phyloP scores from a whole-genome alignment of 2,888 invertebrate genomes.

The Conomelus anceps region DNA sequence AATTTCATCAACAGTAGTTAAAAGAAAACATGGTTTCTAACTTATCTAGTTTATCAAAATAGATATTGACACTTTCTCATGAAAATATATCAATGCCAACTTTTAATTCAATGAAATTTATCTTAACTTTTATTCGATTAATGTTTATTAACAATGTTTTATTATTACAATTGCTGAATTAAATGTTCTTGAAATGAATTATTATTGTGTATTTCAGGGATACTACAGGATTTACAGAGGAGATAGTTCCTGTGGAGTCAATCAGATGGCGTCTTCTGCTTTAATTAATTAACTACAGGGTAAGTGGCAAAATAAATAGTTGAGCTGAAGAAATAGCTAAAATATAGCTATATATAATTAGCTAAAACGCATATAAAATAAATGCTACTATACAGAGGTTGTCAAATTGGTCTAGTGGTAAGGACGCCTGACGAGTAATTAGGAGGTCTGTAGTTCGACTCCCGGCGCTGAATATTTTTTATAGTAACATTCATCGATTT shows the following conservation, averaged over 20 bases:
- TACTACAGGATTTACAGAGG: slow-evolving; percentile 92
- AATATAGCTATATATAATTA: not conserved
- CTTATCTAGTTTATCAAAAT: too few relatives aligned
- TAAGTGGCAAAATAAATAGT: not conserved
- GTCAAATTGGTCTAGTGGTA: too few relatives aligned
- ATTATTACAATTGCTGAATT: not conserved
- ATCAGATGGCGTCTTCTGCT: slow-evolving; percentile 84
- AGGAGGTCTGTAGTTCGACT: too few relatives aligned
- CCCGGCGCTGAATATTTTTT: too few relatives aligned
- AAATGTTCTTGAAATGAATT: not conserved
- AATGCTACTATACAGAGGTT: too few relatives aligned
- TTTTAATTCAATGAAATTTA: not conserved
- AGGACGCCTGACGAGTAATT: too few relatives aligned
- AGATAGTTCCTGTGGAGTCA: slow-evolving; percentile 90
- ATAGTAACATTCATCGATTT: too few relatives aligned
- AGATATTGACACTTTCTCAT: too few relatives aligned
- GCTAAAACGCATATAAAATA: too few relatives aligned
- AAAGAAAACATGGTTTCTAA: too few relatives aligned
- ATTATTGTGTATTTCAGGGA: slow-evolving; percentile 56
- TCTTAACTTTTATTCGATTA: not conserved
- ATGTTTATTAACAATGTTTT: not conserved
- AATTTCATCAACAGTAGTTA: too few relatives aligned
- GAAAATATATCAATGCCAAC: not conserved
- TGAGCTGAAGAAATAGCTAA: not conserved
- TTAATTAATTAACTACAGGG: slow-evolving; percentile 40